phyloP scores from a whole-genome alignment of 2,797 vertebrate genomes.

The Crocodylus rhombifer region DNA sequence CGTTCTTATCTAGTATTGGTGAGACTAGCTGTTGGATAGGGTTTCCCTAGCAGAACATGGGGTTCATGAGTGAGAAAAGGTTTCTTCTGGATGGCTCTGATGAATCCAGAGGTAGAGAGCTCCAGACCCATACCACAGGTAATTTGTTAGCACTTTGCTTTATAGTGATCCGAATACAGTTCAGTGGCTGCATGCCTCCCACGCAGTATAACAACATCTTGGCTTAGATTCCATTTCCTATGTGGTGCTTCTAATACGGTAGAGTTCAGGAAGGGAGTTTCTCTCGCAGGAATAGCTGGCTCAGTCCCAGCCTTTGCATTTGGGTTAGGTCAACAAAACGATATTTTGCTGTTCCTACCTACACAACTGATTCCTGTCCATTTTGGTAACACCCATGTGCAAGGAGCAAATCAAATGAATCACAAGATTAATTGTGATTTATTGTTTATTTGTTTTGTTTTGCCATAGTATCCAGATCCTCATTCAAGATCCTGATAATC shows the following conservation, averaged over 20 bases:
- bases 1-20: neutral
- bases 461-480: too few species aligned
- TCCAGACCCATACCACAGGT: neutral
- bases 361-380: neutral
- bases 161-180: too few species aligned
- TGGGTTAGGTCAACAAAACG: neutral
- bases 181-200: neutral
- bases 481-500: too few species aligned
- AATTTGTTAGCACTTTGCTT: neutral
- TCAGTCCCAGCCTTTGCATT: accelerated
- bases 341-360: neutral
- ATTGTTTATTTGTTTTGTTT: neutral
- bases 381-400: too few species aligned
- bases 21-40: neutral
- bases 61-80: neutral
- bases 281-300: neutral
- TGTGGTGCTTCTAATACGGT: neutral
- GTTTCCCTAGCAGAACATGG: too few species aligned
- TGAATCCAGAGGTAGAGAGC: neutral
- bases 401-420: neutral
- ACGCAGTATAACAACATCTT: neutral
- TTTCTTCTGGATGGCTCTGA: neutral
- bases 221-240: too few species aligned
- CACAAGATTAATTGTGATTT: neutral
- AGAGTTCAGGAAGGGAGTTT: neutral